These are phyloP conservation scores for Nothobranchius kuhntae DNA, from an alignment of 2,113 vertebrate species.

Conservation along the genomic window DNA sequence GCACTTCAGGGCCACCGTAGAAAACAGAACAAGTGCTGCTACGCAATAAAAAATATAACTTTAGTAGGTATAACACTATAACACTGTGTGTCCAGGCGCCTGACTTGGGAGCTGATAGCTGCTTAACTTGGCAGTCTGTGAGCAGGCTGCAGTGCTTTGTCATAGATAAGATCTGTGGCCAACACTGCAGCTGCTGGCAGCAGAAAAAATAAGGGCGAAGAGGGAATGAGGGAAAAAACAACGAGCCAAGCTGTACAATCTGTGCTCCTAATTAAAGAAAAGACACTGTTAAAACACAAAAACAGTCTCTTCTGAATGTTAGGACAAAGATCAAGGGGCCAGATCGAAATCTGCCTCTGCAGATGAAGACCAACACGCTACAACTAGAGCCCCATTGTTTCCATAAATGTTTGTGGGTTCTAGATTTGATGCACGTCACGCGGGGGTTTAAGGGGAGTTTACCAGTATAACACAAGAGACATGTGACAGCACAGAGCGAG, in stretches of 20 bases:
- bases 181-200: slow-evolving; percentile 50
- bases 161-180: slow-evolving; percentile 48
- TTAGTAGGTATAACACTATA: background rate
- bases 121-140: slow-evolving; percentile 26
- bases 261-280: background rate
- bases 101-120: slow-evolving; percentile 18
- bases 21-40: background rate
- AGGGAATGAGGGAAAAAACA: slow-evolving; percentile 7
- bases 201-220: slow-evolving; percentile 12
- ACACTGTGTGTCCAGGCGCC: slow-evolving; percentile 5
- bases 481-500: background rate
- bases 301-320: background rate
- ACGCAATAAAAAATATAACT: background rate
- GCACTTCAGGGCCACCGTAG: background rate
- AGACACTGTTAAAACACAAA: background rate
- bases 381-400: too few species aligned
- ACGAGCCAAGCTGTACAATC: background rate
- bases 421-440: too few species aligned
- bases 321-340: too few species aligned
- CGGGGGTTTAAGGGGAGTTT: too few species aligned
- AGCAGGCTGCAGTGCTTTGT: slow-evolving; percentile 34
- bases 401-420: too few species aligned
- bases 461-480: too few species aligned
- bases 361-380: too few species aligned
- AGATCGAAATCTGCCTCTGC: too few species aligned